Base-by-base conservation (phyloP, 2,888 invertebrate genomes). In the Zelleria hepariella region DNA sequence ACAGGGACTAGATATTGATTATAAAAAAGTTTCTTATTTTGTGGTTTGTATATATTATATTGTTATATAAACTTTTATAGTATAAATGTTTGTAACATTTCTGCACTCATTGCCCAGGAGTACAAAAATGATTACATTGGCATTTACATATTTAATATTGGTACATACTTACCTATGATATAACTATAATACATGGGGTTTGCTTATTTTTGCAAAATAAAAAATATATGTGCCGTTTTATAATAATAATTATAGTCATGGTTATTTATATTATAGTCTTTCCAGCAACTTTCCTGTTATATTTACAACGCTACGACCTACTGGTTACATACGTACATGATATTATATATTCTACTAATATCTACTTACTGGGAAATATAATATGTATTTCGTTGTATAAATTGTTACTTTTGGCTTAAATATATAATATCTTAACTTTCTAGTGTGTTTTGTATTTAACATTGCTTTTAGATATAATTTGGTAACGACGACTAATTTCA, bases 41-140 rank as follows among this genome's bases (percentile, higher is more conserved):
- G 15, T 42, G 32, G 15, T 42, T 15, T 42, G 10, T 42, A 4
- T 42, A 42, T 1, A 15, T 42, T 42, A 4, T 42, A 42, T 1
- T 10, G 4, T 42, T 42, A 42, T 42, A 42, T 42, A 15, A 15
- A 42, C n/a, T n/a, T 54, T 48, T 52, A 25, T 52, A 26, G 42
- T 61, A 51, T 60, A 20, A 23, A 51, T 20, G 32, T 20, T 23
- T 66, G 62, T 61, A 66, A 73, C 70, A 78, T 80, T 79, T 80
- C 75, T 78, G 75, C 68, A 84, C 74, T 81, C 78, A 88, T 88
- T 88, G 87, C 87, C 87, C 87, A 59, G 57, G 80, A 86, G 74
- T 80, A 76, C 75, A 80, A 75, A 82, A 81, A 81, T 74, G 71
- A 70, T 65, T 62, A 66, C 65, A 42, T 42, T n/a, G n/a, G n/a